Percentiles rank a stretch among this genome's conserved stretches.
Evolutionary conservation across 2,113 vertebrate genomes (phyloP).

Genomic region (Daphoenositta chrysoptera): DNA sequence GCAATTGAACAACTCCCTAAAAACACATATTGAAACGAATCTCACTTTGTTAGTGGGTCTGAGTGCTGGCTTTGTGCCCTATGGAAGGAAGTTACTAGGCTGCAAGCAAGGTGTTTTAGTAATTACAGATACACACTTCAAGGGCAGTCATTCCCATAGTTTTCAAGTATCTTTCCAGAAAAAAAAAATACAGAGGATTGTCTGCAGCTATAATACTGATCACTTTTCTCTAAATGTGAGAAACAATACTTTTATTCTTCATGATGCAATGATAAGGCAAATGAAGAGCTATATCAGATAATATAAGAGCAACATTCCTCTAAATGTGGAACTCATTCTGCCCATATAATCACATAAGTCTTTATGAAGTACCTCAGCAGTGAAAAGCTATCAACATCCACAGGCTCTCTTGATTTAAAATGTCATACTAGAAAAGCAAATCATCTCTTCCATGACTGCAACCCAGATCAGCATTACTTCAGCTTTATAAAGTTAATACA

Average conservation of each 20-base stretch:
- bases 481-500: not conserved
- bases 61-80: not conserved
- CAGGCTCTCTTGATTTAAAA: not conserved
- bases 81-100: not conserved
- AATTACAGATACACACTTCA: not conserved
- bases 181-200: not conserved
- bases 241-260: not conserved
- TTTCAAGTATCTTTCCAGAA: not conserved
- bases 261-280: not conserved
- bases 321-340: not conserved
- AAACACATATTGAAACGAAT: not conserved
- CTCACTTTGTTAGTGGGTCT: not conserved
- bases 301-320: not conserved
- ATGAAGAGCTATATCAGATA: not conserved
- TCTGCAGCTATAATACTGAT: not conserved
- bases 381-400: not conserved
- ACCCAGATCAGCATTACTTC: not conserved
- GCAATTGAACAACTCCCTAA: slow-evolving; percentile 14
- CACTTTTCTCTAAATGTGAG: not conserved
- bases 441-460: not conserved
- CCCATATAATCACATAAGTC: accelerated
- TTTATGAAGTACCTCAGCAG: not conserved
- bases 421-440: not conserved
- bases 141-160: not conserved
- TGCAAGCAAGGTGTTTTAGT: not conserved